These are phyloP conservation scores for Seira sanloemensis DNA, from an alignment of 2,888 invertebrate genomes.

Conservation along the genomic window DNA sequence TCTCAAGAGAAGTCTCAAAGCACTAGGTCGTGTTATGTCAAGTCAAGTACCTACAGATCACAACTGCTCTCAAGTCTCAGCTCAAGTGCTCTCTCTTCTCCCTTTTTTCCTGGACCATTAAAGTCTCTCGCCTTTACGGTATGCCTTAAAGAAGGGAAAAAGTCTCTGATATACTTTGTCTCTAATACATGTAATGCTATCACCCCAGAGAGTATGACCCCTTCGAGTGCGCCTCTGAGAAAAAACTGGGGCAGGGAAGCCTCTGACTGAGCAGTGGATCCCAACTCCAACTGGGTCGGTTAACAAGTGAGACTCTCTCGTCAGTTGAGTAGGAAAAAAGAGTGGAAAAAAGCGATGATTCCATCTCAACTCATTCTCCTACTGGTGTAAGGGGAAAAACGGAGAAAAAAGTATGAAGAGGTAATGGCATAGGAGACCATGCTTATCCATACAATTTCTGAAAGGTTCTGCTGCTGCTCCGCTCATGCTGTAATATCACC, in stretches of 20 bases:
- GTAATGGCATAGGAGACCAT: background rate
- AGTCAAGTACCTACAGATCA: slow-evolving; percentile 47
- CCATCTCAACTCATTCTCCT: background rate
- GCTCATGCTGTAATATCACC: slow-evolving; percentile 62
- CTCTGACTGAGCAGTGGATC: slow-evolving; percentile 73
- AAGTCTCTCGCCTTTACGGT: background rate
- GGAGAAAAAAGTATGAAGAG: background rate
- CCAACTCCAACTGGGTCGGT: slow-evolving; percentile 73
- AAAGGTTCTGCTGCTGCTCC: slow-evolving; percentile 31
- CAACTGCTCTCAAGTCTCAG: slow-evolving; percentile 15
- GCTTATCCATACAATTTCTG: slow-evolving; percentile 24
- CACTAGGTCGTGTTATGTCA: slow-evolving; percentile 62
- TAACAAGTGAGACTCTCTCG: slow-evolving; percentile 61
- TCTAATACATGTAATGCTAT: slow-evolving; percentile 56
- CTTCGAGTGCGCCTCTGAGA: slow-evolving; percentile 71
- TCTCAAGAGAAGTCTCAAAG: slow-evolving; percentile 18
- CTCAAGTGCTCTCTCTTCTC: slow-evolving; percentile 49
- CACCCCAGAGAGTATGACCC: slow-evolving; percentile 70
- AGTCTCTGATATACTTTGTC: background rate
- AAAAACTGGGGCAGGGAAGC: slow-evolving; percentile 72
- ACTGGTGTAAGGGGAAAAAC: background rate
- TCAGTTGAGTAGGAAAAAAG: slow-evolving; percentile 21
- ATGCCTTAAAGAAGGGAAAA: background rate
- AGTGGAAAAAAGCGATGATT: background rate
- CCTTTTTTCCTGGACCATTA: background rate